Conservation (phyloP, 2,888 invertebrate genomes). For the Molorchus minor region DNA sequence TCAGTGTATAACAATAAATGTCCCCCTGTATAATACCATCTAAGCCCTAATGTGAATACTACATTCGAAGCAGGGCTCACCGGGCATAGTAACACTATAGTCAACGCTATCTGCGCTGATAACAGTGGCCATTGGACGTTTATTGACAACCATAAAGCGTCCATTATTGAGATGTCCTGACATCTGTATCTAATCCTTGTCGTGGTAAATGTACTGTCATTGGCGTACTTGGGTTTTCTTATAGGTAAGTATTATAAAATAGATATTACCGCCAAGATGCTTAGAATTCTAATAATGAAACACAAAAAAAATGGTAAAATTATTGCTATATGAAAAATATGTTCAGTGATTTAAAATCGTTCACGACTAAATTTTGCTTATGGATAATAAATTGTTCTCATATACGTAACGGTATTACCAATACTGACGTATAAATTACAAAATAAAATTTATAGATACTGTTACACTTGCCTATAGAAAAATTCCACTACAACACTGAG, state of each 20-base stretch:
- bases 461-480: no score
- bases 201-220: slow-evolving; percentile 36
- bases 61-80: slow-evolving; percentile 43
- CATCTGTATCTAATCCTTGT: slow-evolving; percentile 56
- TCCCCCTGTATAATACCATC: slow-evolving; percentile 5
- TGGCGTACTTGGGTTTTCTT: slow-evolving; percentile 18
- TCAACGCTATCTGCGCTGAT: slow-evolving; percentile 54
- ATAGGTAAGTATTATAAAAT: background rate
- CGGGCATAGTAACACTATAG: slow-evolving; percentile 51
- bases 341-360: no score
- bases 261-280: background rate
- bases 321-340: no score
- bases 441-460: no score
- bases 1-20: no score
- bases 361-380: no score
- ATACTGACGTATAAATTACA: no score
- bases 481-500: background rate
- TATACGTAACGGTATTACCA: no score
- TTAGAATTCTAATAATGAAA: background rate
- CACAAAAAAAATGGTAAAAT: background rate
- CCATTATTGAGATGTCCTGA: slow-evolving; percentile 53
- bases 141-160: slow-evolving; percentile 58
- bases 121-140: slow-evolving; percentile 59
- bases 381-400: no score
- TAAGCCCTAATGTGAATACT: slow-evolving; percentile 44